These are phyloP conservation scores for Sebastes miniatus DNA, from an alignment of 2,797 vertebrate species.

Conservation along the genomic window DNA sequence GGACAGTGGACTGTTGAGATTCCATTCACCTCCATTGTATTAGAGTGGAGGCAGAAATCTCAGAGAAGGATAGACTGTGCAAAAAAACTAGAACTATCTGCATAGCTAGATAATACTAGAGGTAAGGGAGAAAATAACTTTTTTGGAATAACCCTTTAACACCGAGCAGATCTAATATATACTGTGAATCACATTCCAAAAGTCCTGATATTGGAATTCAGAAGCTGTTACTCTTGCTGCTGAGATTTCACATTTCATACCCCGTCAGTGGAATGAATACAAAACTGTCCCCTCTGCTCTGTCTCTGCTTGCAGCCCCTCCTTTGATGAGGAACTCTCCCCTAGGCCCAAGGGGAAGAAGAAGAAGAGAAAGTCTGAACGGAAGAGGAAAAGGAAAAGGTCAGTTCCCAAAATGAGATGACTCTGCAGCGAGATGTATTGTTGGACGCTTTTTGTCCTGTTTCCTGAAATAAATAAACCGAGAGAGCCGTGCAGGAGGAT, in stretches of 20 bases:
- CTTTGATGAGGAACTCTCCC: conserved; percentile 71
- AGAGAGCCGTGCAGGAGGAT: background rate
- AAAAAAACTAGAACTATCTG: background rate
- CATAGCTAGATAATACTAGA: background rate
- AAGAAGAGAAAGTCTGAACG: conserved; percentile 94
- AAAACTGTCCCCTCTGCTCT: background rate
- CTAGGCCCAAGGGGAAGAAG: conserved; percentile 86
- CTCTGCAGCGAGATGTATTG: background rate
- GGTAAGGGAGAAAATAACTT: accelerated
- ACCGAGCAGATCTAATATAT: background rate
- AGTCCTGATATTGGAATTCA: background rate
- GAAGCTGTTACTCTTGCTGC: background rate
- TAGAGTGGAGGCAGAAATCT: background rate
- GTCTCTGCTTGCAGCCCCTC: conserved; percentile 76
- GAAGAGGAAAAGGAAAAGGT: conserved; percentile 93
- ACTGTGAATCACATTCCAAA: background rate
- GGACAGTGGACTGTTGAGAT: background rate
- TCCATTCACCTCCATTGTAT: background rate
- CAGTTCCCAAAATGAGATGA: conserved; percentile 34
- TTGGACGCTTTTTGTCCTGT: background rate
- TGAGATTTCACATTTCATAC: background rate
- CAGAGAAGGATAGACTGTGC: background rate
- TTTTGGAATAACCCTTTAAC: background rate
- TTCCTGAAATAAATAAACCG: conserved; percentile 8
- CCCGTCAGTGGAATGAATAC: background rate